Evolutionary conservation across 2,888 invertebrate genomes (phyloP).

Genomic region (Ophion obscuratus): DNA sequence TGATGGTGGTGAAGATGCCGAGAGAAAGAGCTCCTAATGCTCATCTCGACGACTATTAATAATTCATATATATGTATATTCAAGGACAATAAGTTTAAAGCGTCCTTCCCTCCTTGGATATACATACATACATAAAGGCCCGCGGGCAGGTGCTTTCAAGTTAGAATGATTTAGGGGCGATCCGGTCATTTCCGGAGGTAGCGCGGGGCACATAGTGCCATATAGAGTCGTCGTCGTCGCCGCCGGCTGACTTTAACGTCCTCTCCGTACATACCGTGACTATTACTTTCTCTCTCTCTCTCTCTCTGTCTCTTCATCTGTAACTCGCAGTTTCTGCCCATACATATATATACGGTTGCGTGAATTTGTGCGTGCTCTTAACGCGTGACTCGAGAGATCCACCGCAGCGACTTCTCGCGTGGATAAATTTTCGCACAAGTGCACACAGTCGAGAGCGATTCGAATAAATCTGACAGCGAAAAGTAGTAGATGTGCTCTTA

Average conservation of each 20-base stretch:
- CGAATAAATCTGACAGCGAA: slow-evolving; percentile 51
- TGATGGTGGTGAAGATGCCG: too few relatives aligned
- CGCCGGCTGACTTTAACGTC: slow-evolving; percentile 50
- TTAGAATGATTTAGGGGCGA: slow-evolving; percentile 64
- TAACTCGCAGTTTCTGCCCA: background rate
- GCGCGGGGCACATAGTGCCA: slow-evolving; percentile 35
- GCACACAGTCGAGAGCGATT: slow-evolving; percentile 13
- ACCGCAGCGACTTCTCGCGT: slow-evolving; percentile 43
- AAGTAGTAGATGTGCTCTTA: slow-evolving; percentile 23
- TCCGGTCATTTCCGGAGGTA: slow-evolving; percentile 64
- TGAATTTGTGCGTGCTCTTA: background rate
- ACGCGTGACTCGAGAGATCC: slow-evolving; percentile 3
- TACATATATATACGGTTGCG: background rate
- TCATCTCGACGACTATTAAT: too few relatives aligned
- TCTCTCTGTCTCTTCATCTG: background rate
- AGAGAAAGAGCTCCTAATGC: too few relatives aligned
- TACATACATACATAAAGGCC: slow-evolving; percentile 29
- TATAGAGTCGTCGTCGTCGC: slow-evolving; percentile 54
- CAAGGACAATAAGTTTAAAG: background rate
- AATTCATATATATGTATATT: background rate
- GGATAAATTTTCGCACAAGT: slow-evolving; percentile 58
- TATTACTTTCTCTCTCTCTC: slow-evolving; percentile 31
- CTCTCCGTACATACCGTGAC: slow-evolving; percentile 13
- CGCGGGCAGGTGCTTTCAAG: slow-evolving; percentile 60
- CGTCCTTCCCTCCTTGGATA: background rate